Evolutionary conservation across 2,797 vertebrate genomes (phyloP).

Genomic region (Chaunax sp.): DNA sequence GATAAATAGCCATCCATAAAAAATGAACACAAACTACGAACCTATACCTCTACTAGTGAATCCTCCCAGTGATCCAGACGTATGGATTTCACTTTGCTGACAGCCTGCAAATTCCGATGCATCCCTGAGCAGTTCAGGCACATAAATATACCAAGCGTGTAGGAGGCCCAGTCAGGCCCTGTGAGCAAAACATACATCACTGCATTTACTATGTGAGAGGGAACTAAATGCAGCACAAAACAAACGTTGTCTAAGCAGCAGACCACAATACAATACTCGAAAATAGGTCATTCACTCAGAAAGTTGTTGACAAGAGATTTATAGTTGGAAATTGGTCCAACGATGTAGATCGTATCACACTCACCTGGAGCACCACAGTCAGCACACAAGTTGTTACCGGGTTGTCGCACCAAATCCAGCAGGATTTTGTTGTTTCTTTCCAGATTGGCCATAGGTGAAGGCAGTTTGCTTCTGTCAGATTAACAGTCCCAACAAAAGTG

Average conservation of each 20-base stretch:
- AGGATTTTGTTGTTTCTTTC: conserved; percentile 88
- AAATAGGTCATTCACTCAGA: background rate
- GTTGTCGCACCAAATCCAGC: conserved; percentile 81
- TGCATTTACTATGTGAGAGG: conserved; percentile 1
- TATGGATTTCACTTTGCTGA: conserved; percentile 92
- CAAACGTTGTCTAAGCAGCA: conserved; percentile 13
- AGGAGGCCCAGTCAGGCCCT: conserved; percentile 94
- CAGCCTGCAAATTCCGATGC: conserved; percentile 86
- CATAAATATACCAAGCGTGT: conserved; percentile 90
- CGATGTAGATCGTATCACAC: conserved; percentile 30
- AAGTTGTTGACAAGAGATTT: background rate
- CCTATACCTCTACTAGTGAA: conserved; percentile 85
- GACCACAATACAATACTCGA: background rate
- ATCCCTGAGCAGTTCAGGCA: conserved; percentile 92
- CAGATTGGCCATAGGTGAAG: conserved; percentile 76
- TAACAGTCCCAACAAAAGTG: conserved; percentile 38
- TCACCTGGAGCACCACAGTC: conserved; percentile 90
- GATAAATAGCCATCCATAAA: too few relatives aligned
- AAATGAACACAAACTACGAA: background rate
- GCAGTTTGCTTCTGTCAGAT: conserved; percentile 24
- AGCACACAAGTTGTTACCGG: conserved; percentile 85
- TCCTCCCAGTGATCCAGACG: conserved; percentile 91
- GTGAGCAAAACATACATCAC: conserved; percentile 34
- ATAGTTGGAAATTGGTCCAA: background rate
- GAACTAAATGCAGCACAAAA: conserved; percentile 15